Conservation (phyloP, 2,888 invertebrate genomes). For the Drosophila nigritarsus region DNA sequence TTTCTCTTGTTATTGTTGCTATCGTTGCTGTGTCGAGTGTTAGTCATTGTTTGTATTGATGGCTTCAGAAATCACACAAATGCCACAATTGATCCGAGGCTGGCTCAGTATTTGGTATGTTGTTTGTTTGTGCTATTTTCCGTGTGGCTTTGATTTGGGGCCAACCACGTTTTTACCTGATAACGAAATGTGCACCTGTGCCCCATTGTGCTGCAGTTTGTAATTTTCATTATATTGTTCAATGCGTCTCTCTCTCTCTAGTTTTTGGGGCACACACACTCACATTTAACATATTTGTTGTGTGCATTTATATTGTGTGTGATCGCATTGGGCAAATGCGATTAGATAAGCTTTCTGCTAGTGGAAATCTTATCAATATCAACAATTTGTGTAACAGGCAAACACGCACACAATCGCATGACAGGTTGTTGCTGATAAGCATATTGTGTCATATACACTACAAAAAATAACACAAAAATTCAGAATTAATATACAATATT, state of each 20-base stretch:
- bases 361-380: slow-evolving; percentile 49
- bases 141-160: slow-evolving; percentile 65
- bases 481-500: neutral
- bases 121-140: slow-evolving; percentile 49
- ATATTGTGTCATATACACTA: slow-evolving; percentile 33
- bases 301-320: slow-evolving; percentile 50
- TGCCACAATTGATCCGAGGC: slow-evolving; percentile 17
- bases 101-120: slow-evolving; percentile 6
- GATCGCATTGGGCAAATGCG: slow-evolving; percentile 50
- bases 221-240: slow-evolving; percentile 56
- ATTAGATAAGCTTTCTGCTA: slow-evolving; percentile 70
- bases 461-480: neutral
- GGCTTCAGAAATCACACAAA: slow-evolving; percentile 26
- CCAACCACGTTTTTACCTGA: slow-evolving; percentile 51
- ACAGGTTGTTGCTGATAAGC: slow-evolving; percentile 43
- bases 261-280: slow-evolving; percentile 46
- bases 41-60: slow-evolving; percentile 32
- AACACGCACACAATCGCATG: slow-evolving; percentile 17
- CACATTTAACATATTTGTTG: slow-evolving; percentile 15
- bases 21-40: neutral
- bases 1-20: neutral
- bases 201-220: slow-evolving; percentile 32
- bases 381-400: slow-evolving; percentile 38
- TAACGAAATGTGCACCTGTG: slow-evolving; percentile 64
- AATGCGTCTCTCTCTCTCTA: slow-evolving; percentile 24